phyloP scores from a whole-genome alignment of 2,113 vertebrate genomes.

The Rattus norvegicus region DNA sequence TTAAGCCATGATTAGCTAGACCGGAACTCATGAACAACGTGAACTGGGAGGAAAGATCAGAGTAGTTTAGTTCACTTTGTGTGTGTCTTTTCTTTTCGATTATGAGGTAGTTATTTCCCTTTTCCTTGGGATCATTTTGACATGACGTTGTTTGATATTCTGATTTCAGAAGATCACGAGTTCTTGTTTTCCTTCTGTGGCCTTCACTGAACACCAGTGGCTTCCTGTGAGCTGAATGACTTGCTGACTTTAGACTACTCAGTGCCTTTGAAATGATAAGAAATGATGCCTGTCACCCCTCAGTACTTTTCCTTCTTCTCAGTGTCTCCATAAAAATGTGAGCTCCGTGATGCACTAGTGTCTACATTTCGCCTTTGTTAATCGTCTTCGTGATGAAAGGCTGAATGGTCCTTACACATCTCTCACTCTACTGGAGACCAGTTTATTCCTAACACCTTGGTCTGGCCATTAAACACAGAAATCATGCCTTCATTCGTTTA shows the following conservation, averaged over 20 bases:
- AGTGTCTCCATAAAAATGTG: background rate
- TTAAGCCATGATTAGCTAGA: background rate
- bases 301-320: background rate
- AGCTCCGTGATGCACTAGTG: slow-evolving; percentile 14
- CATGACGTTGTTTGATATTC: slow-evolving; percentile 57
- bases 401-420: slow-evolving; percentile 49
- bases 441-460: slow-evolving; percentile 70
- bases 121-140: slow-evolving; percentile 14
- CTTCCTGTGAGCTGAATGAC: background rate
- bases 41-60: background rate
- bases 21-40: background rate
- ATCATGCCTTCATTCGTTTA: slow-evolving; percentile 63
- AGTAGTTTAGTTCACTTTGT: slow-evolving; percentile 17
- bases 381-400: slow-evolving; percentile 46
- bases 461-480: slow-evolving; percentile 18
- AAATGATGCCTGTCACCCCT: background rate
- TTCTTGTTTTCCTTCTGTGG: slow-evolving; percentile 59
- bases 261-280: slow-evolving; percentile 18
- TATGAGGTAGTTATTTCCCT: slow-evolving; percentile 42
- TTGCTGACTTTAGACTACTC: slow-evolving; percentile 46
- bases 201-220: slow-evolving; percentile 35
- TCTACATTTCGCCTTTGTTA: slow-evolving; percentile 53
- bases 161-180: slow-evolving; percentile 58
- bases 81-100: slow-evolving; percentile 23
- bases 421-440: slow-evolving; percentile 35